Base-by-base conservation (phyloP, 2,888 invertebrate genomes). In the Eudemis profundana region DNA sequence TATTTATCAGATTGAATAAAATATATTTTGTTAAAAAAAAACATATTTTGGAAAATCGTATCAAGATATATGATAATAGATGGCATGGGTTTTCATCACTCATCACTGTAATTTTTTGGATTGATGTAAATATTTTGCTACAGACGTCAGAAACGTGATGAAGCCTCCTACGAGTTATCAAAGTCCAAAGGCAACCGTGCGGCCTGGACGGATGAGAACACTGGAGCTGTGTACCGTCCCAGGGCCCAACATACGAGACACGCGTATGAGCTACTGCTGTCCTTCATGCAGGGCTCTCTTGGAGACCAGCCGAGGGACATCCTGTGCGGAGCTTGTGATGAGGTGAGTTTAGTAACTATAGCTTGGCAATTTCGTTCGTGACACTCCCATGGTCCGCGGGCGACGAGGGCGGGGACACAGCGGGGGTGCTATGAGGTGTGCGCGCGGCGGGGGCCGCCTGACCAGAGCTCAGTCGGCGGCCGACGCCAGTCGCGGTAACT, bases 251-350 rank as follows among this genome's bases (percentile, higher is more conserved):
- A 99, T 89, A 99, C 99, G 0, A 93, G 98, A 42, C 98, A 99
- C 82, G 99, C 99, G 0, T 99, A 99, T 77, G 99, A 99, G 85
- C 95, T 99, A 40, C 92, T 99, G 53, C 92, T 99, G 33, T 98
- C 98, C 73, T 98, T 99, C 81, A 97, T 99, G 84, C 99, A 99
- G 92, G 98, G 98, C 78, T 97, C 98, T 0, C 93, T 99, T 0
- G 99, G 99, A 0, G 99, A 99, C 91, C 96, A 99, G 92, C 98
- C 99, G 0, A 93, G 98, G 62, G 99, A 99, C 85, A 97, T 99
- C 71, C 87, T 99, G 27, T 99, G 99, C 83, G 99, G 99, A 33
- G 99, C 99, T 7, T 99, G 99, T n/a, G 99, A 99, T 91, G 99
- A 99, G 94, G 98, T 99, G 61, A 64, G 77, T 33, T 21, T 7